Evolutionary conservation across 2,888 invertebrate genomes (phyloP).

Genomic region (Cantharis lateralis): DNA sequence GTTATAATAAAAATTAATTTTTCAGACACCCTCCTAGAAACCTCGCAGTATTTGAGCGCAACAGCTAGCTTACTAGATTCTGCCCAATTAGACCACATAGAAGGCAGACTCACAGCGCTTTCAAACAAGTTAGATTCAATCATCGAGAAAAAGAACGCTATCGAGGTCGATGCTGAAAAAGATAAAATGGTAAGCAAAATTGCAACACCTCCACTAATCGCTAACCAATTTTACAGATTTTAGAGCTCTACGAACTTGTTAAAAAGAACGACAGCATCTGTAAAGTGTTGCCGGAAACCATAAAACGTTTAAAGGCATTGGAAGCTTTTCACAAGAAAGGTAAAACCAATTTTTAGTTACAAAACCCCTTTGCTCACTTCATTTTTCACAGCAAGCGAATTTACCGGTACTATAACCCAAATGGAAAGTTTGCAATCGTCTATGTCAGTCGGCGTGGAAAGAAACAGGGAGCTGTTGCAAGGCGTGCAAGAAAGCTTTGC

Average conservation of each 20-base stretch:
- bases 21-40: slow-evolving; percentile 64
- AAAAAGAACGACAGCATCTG: slow-evolving; percentile 84
- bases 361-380: not conserved
- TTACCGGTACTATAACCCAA: slow-evolving; percentile 82
- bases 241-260: slow-evolving; percentile 84
- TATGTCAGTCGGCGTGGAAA: slow-evolving; percentile 72
- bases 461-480: slow-evolving; percentile 76
- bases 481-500: slow-evolving; percentile 83
- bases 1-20: too few relatives aligned
- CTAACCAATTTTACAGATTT: slow-evolving; percentile 61
- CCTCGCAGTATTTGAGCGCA: slow-evolving; percentile 77
- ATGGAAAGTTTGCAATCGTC: slow-evolving; percentile 77
- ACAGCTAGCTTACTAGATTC: slow-evolving; percentile 82
- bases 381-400: slow-evolving; percentile 76
- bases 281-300: slow-evolving; percentile 76
- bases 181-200: slow-evolving; percentile 55
- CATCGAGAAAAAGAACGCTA: slow-evolving; percentile 61
- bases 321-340: slow-evolving; percentile 91
- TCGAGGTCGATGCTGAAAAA: slow-evolving; percentile 62
- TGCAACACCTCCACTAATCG: not conserved
- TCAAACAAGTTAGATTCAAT: slow-evolving; percentile 78
- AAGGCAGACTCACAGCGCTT: slow-evolving; percentile 76
- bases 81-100: slow-evolving; percentile 81
- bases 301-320: slow-evolving; percentile 85
- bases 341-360: slow-evolving; percentile 49